phyloP scores from a whole-genome alignment of 2,797 vertebrate genomes.

The Oryzias dopingdopingensis region DNA sequence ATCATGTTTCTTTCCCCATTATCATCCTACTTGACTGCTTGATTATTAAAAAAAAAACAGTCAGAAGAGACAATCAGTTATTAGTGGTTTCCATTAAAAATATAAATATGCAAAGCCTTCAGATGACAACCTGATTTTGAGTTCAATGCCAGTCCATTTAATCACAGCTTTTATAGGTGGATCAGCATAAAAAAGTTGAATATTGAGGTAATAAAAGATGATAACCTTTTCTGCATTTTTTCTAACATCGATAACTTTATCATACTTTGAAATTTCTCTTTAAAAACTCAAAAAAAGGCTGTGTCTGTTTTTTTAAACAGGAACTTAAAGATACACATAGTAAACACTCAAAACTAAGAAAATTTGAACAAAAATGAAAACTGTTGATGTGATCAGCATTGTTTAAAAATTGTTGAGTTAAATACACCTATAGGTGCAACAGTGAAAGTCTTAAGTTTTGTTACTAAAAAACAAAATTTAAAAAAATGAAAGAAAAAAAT shows the following conservation, averaged over 20 bases:
- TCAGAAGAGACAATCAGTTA: conserved; percentile 28
- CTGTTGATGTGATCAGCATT: conserved; percentile 2
- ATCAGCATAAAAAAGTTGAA: conserved; percentile 59
- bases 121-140: conserved; percentile 65
- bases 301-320: background rate
- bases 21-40: conserved; percentile 14
- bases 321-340: conserved; percentile 12
- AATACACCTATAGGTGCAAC: background rate
- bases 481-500: background rate
- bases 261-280: background rate
- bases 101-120: conserved; percentile 63
- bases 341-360: conserved; percentile 7
- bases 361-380: conserved; percentile 13
- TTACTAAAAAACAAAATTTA: background rate
- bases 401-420: no score
- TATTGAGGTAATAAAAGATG: conserved; percentile 58
- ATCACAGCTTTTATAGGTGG: conserved; percentile 56
- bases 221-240: conserved; percentile 42
- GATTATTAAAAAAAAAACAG: conserved; percentile 7
- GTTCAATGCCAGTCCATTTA: conserved; percentile 58
- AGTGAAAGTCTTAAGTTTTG: conserved; percentile 31
- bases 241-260: no score
- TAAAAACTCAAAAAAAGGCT: conserved; percentile 1
- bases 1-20: conserved; percentile 29
- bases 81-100: conserved; percentile 61